Evolutionary conservation across 2,888 invertebrate species (phyloP).

Genomic region (Drepanosiphum platanoidis): DNA sequence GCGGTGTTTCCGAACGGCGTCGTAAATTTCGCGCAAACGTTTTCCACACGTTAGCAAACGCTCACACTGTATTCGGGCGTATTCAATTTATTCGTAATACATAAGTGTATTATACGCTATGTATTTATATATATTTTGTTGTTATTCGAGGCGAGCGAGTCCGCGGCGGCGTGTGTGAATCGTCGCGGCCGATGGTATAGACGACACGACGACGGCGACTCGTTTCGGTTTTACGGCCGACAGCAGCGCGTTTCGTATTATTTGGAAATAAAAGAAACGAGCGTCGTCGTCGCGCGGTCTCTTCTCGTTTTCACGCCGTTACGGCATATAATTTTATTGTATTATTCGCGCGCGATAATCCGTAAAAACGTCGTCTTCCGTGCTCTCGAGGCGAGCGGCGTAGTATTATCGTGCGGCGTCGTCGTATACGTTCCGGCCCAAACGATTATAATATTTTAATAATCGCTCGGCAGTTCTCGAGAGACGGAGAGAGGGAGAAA

Average conservation of each 20-base stretch:
- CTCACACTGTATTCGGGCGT: not conserved
- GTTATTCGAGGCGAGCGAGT: not conserved
- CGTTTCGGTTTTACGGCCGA: not conserved
- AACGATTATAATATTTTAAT: conserved; percentile 33
- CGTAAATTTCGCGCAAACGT: not conserved
- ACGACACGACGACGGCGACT: not conserved
- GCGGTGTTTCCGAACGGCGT: not conserved
- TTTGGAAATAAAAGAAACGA: not conserved
- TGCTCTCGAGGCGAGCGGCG: not conserved
- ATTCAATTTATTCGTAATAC: not conserved
- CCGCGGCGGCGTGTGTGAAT: not conserved
- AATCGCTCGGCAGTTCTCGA: not conserved
- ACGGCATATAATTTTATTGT: not conserved
- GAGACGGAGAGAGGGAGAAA: not conserved
- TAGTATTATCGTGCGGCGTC: not conserved
- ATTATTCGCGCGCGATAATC: conserved; percentile 7
- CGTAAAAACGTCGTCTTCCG: not conserved
- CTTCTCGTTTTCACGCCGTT: not conserved
- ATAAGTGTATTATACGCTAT: too few relatives aligned
- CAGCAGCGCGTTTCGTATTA: not conserved
- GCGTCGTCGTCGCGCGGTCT: not conserved
- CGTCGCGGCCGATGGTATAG: not conserved
- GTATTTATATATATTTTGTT: not conserved
- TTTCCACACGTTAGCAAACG: not conserved
- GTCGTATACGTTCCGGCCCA: conserved; percentile 15